Evolutionary conservation across 2,797 vertebrate genomes (phyloP), one percentile per base, ranked within the genome.

Genomic region (Heliangelus exortis): DNA sequence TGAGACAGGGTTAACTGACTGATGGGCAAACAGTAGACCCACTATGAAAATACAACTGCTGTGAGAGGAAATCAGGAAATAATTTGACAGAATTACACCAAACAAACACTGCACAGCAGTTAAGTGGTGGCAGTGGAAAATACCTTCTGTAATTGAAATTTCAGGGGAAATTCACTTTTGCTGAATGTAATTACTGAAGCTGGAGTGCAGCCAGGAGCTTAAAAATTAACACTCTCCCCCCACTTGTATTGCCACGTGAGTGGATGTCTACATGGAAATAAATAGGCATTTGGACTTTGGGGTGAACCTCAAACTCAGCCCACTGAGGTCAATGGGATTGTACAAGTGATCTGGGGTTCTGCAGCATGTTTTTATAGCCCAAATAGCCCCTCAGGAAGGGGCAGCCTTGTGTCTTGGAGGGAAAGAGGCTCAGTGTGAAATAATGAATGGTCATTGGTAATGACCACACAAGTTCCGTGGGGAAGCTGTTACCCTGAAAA

Each of bases 111-210:
- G 51, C 83, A 47, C 54, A 87, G 80, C 86, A 93, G 48, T 94
- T 94, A 96, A 89, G 88, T 84, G 77, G 83, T 96, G 75, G 89
- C 79, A 92, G 66, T 96, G 91, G 93, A 95, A 92, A 96, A 96
- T 96, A 91, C 92, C 93, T 96, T 93, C 90, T 95, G 79, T 95
- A 96, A 95, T 92, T 94, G 95, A 96, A 96, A 95, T 96, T 96
- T 96, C 82, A 69, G 94, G 63, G 91, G 89, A 96, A 96, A 93
- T 86, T 96, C 89, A 82, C 84, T 93, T 96, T 94, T 95, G 79
- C 84, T 59, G 87, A 82, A 89, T 69, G 87, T 85, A 95, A 96
- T 96, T 94, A 93, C 84, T 91, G 66, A 95, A 87, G 55, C 41
- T 96, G 95, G 95, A 94, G 71, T 73, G 10, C 69, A 89, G 91